Evolutionary conservation across 2,888 invertebrate genomes (phyloP).

Genomic region (Drosophila greeni): DNA sequence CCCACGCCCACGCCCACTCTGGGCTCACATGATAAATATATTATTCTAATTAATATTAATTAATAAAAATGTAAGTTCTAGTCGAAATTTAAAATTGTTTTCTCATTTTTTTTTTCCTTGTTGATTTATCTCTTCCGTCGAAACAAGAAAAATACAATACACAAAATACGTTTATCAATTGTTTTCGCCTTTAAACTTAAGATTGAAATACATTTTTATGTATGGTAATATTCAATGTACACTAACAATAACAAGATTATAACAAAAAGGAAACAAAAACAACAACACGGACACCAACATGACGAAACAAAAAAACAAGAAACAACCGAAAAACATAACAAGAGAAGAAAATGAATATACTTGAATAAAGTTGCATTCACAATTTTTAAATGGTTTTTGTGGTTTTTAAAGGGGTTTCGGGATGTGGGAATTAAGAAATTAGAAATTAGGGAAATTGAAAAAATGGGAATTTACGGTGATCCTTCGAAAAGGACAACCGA

Average conservation of each 20-base stretch:
- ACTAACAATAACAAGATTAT: slow-evolving; percentile 52
- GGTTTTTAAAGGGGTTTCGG: background rate
- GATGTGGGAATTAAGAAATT: background rate
- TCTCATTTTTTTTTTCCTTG: slow-evolving; percentile 31
- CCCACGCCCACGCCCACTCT: slow-evolving; percentile 5
- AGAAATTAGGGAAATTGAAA: too few relatives aligned
- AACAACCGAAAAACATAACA: slow-evolving; percentile 40
- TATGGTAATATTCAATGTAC: slow-evolving; percentile 71
- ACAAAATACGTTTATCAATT: slow-evolving; percentile 45
- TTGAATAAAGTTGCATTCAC: slow-evolving; percentile 78
- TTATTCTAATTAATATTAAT: slow-evolving; percentile 37
- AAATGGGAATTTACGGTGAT: background rate
- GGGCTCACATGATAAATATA: slow-evolving; percentile 35
- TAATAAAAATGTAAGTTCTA: slow-evolving; percentile 70
- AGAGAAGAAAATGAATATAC: slow-evolving; percentile 63
- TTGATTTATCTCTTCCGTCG: slow-evolving; percentile 26
- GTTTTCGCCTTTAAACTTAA: slow-evolving; percentile 71
- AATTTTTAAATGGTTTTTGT: slow-evolving; percentile 66
- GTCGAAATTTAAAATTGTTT: slow-evolving; percentile 76
- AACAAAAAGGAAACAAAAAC: slow-evolving; percentile 19
- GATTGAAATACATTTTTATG: slow-evolving; percentile 64
- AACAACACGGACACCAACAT: slow-evolving; percentile 37
- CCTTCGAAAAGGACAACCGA: too few relatives aligned
- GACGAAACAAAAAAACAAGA: slow-evolving; percentile 46
- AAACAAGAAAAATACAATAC: slow-evolving; percentile 2